Evolutionary conservation across 2,113 vertebrate genomes (phyloP).

Genomic region (Delphinus delphis): DNA sequence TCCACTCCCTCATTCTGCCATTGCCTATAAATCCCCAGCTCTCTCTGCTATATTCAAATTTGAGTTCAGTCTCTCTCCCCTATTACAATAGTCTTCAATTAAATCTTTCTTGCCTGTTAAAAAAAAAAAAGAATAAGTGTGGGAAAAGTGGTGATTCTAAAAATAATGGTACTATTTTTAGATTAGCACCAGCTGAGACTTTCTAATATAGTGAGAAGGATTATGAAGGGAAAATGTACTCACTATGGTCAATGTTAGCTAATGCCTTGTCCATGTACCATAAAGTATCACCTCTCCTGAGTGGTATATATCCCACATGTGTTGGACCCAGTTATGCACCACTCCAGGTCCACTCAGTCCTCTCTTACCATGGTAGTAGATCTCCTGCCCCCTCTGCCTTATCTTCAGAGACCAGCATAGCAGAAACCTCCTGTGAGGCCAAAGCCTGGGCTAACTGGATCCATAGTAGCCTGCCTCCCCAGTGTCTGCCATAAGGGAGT

Average conservation of each 20-base stretch:
- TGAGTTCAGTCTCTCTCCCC: background rate
- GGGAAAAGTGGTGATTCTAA: background rate
- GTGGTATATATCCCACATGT: background rate
- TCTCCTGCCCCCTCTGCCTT: background rate
- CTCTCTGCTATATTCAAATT: background rate
- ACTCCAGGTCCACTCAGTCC: background rate
- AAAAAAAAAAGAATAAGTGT: background rate
- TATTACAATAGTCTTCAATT: background rate
- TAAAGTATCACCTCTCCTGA: background rate
- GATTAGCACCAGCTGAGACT: background rate
- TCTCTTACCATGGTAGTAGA: background rate
- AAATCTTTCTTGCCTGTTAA: background rate
- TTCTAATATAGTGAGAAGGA: background rate
- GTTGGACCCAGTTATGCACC: background rate
- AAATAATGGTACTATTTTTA: background rate
- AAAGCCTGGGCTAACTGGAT: too few species aligned
- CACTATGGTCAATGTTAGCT: background rate
- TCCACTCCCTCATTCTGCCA: background rate
- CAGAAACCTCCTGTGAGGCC: background rate
- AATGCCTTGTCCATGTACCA: background rate
- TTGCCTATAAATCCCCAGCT: background rate
- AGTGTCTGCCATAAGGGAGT: background rate
- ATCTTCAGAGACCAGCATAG: background rate
- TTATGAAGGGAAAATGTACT: background rate
- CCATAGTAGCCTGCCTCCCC: rapidly evolving